These are phyloP conservation scores for Eurystomus glaucurus DNA, from an alignment of 2,797 vertebrate genomes.

Conservation along the genomic window DNA sequence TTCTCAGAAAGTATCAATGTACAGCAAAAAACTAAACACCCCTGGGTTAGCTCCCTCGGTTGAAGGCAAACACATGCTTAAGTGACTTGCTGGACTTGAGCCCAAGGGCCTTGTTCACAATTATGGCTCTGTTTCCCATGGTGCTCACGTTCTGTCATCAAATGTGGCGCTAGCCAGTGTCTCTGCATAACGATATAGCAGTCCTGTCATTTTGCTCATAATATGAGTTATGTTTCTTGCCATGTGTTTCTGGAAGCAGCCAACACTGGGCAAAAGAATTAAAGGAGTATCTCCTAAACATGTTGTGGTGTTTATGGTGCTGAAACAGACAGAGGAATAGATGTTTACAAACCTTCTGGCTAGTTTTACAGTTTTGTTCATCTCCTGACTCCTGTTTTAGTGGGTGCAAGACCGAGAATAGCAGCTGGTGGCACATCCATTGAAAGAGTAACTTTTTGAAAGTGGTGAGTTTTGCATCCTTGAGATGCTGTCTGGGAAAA, in stretches of 20 bases:
- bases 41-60: neutral
- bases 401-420: neutral
- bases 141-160: neutral
- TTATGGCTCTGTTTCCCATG: neutral
- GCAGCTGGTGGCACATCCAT: neutral
- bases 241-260: neutral
- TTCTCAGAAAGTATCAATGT: conserved; percentile 30
- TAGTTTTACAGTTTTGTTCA: neutral
- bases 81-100: conserved; percentile 51
- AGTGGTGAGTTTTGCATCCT: neutral
- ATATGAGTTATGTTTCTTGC: neutral
- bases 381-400: neutral
- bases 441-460: neutral
- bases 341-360: neutral
- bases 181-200: neutral
- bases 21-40: neutral
- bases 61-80: conserved; percentile 62
- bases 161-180: neutral
- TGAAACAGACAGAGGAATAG: neutral
- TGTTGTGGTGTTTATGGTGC: neutral
- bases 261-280: neutral
- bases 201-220: neutral
- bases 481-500: neutral
- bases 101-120: neutral
- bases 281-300: neutral